These are phyloP conservation scores for Pseudopodoces humilis DNA, from an alignment of 2,113 vertebrate genomes.

Conservation along the genomic window DNA sequence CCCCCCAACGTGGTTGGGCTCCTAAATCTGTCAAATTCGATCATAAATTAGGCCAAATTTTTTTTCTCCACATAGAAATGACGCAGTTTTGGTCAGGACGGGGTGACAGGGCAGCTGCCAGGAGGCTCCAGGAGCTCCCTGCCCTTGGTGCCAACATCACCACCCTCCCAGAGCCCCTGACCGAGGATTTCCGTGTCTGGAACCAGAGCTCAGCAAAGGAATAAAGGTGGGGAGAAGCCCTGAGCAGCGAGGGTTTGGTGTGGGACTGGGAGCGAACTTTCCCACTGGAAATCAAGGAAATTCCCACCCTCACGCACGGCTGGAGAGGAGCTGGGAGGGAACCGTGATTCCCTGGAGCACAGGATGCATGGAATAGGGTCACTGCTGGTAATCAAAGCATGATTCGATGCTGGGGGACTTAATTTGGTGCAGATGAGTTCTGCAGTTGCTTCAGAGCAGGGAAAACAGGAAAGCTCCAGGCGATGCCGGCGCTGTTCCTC, in stretches of 20 bases:
- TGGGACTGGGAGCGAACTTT: not conserved
- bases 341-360: not conserved
- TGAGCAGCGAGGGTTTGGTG: not conserved
- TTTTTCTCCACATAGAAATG: not conserved
- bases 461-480: not conserved
- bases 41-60: not conserved
- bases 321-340: not conserved
- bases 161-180: not conserved
- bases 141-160: rapidly evolving
- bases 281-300: not conserved
- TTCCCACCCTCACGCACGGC: rapidly evolving
- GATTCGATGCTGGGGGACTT: not conserved
- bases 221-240: not conserved
- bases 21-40: not conserved
- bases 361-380: not conserved
- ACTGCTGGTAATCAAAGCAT: not conserved
- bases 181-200: rapidly evolving
- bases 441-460: not conserved
- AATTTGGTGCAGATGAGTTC: constrained; percentile 14
- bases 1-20: rapidly evolving
- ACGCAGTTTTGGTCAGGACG: not conserved
- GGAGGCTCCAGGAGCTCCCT: rapidly evolving
- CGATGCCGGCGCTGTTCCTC: not conserved
- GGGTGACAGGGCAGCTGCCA: not conserved
- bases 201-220: not conserved